A percentile compares a stretch with the other conserved stretches of the same genome.
Conservation (phyloP, 2,888 invertebrate species). For the Hemithea aestivaria region DNA sequence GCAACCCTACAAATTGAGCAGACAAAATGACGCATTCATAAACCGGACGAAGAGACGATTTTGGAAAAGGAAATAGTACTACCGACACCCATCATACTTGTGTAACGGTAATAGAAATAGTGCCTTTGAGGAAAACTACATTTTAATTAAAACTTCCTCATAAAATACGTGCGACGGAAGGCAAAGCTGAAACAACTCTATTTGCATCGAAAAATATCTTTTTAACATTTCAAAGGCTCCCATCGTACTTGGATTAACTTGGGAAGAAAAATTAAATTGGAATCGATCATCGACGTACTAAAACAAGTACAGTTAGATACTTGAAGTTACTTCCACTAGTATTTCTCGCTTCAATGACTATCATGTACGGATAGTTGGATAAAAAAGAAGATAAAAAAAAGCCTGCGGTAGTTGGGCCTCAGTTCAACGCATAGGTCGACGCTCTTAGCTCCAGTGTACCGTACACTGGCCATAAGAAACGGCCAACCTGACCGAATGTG, state of each 20-base stretch:
- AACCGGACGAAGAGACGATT: slow-evolving; percentile 38
- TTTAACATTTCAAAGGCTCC: slow-evolving; percentile 24
- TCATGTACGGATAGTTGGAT: slow-evolving; percentile 40
- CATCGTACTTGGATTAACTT: slow-evolving; percentile 2
- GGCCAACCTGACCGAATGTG: slow-evolving; percentile 54
- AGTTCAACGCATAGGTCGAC: slow-evolving; percentile 73
- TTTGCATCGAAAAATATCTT: slow-evolving; percentile 19
- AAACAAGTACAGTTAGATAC: slow-evolving; percentile 9
- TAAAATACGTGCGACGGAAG: slow-evolving; percentile 5
- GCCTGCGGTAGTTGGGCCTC: slow-evolving; percentile 56
- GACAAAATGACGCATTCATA: slow-evolving; percentile 32
- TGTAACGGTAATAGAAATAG: slow-evolving; percentile 11
- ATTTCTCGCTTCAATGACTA: slow-evolving; percentile 16
- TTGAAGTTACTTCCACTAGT: slow-evolving; percentile 10
- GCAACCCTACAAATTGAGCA: slow-evolving; percentile 20
- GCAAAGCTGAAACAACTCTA: slow-evolving; percentile 12
- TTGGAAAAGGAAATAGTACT: slow-evolving; percentile 43
- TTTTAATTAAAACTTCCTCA: slow-evolving; percentile 20
- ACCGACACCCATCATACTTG: slow-evolving; percentile 10
- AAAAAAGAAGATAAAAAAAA: slow-evolving; percentile 47
- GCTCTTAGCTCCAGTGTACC: slow-evolving; percentile 60
- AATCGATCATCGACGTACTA: slow-evolving; percentile 3
- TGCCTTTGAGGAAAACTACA: slow-evolving; percentile 8
- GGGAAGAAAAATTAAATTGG: slow-evolving; percentile 4
- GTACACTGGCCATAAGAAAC: slow-evolving; percentile 70